A percentile compares a stretch with the other conserved stretches of the same genome.
Conservation (phyloP, 2,797 vertebrate genomes). For the Rhincodon typus region DNA sequence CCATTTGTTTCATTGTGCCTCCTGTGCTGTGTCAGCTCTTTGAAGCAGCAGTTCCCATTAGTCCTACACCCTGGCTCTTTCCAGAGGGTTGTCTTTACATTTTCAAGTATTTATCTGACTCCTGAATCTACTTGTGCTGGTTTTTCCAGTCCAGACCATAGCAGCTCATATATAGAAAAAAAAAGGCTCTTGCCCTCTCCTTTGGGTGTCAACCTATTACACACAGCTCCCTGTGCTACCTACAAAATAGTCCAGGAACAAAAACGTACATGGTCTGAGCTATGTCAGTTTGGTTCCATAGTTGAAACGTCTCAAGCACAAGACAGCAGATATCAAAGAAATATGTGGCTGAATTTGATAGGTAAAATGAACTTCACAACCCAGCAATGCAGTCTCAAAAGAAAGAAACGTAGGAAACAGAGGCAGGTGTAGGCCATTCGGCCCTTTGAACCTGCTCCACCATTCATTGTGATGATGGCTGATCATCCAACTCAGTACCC, state of each 20-base stretch:
- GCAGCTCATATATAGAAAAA: background rate
- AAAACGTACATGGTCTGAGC: background rate
- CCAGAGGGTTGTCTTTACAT: background rate
- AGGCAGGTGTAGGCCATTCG: too few relatives aligned
- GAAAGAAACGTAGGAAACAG: too few relatives aligned
- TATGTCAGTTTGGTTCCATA: background rate
- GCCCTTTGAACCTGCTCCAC: too few relatives aligned
- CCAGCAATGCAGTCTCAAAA: background rate
- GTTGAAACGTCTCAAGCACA: background rate
- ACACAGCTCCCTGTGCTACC: background rate
- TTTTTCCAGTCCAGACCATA: background rate
- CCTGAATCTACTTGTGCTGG: background rate
- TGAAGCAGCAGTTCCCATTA: background rate
- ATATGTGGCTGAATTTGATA: background rate
- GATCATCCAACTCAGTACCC: too few relatives aligned
- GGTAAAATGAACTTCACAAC: background rate
- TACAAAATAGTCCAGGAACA: background rate
- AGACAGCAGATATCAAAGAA: background rate
- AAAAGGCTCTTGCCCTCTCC: background rate
- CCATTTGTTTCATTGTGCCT: background rate
- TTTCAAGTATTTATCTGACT: background rate
- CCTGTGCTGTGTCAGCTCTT: background rate
- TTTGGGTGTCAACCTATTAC: background rate
- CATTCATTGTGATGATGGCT: too few relatives aligned
- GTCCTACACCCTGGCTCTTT: background rate